Evolutionary conservation across 2,113 vertebrate genomes (phyloP), one percentile per base, ranked within the genome.

Genomic region (Falcunculus frontatus): DNA sequence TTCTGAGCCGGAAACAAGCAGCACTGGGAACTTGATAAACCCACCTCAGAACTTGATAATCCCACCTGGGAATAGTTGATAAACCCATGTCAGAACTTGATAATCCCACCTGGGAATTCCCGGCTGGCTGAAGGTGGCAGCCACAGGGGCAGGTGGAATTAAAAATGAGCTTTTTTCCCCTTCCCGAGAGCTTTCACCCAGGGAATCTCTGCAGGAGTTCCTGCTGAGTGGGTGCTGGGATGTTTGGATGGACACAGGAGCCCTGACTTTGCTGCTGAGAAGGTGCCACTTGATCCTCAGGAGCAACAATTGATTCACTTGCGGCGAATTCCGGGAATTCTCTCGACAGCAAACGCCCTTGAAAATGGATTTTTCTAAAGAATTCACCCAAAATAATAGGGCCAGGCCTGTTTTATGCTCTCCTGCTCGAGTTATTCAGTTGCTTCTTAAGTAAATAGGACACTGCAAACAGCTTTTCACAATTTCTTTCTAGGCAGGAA

Each of bases 361-460:
- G 75, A 53, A 96, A 94, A 93, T 50, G 20, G 47, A 27, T 67
- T 92, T 90, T n/a, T 46, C 42, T 74, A n/a, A 93, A 82, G 77
- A 86, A 67, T 91, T 90, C 75, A 84, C 85, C 62, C 55, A 11
- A 41, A 72, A 56, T 72, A 19, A 35, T 67, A 20, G 68, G 57
- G 59, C 44, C 56, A 25, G 69, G 44, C 56, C 79, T 65, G 87
- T 59, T 91, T 74, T 37, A 7, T 91, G 85, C 90, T 92, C 35
- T 93, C 94, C 95, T 96, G 89, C 92, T 95, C 13, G 19, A 95
- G 14, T 94, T 93, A 46, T 10, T 93, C 81, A 46, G 55, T 57
- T 72, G 53, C 63, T 85, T 8, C 59, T 53, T 84, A 22, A 82
- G 37, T 55, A 74, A 92, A 93, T 27, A 13, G 22, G 64, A n/a